Conservation (phyloP, 2,888 invertebrate genomes). For the Himalopsyche anomala region DNA sequence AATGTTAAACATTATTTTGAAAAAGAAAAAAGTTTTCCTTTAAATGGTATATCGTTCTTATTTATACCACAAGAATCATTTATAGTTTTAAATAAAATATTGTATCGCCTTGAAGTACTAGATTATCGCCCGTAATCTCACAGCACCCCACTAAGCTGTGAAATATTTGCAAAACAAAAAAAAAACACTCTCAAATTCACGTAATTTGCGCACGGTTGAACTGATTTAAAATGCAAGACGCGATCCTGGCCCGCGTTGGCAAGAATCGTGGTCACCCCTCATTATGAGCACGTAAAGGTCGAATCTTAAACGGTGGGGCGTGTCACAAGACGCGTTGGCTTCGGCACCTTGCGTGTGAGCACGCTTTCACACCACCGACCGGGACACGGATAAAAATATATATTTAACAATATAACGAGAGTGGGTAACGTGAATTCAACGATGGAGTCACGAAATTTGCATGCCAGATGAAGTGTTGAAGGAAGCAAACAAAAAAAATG, state of each 20-base stretch:
- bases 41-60: too few species aligned
- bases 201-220: constrained; percentile 3
- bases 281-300: constrained; percentile 22
- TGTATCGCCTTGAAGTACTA: background rate
- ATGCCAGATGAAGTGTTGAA: constrained; percentile 22
- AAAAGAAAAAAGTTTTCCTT: too few species aligned
- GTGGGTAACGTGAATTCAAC: background rate
- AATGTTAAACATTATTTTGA: too few species aligned
- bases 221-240: constrained; percentile 12
- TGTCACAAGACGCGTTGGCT: constrained; percentile 12
- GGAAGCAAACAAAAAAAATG: background rate
- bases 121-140: background rate
- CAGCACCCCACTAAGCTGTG: background rate
- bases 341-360: constrained; percentile 29
- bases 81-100: too few species aligned
- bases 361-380: constrained; percentile 27
- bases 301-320: constrained; percentile 20
- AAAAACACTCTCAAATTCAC: background rate
- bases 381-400: constrained; percentile 24
- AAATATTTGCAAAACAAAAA: constrained; percentile 3
- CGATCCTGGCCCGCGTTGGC: constrained; percentile 3
- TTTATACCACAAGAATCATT: too few species aligned
- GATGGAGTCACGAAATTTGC: constrained; percentile 8
- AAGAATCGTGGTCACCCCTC: constrained; percentile 16
- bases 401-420: constrained; percentile 22